Evolutionary conservation across 2,113 vertebrate genomes (phyloP), one percentile per base, ranked within the genome.

Genomic region (Gymnogyps californianus): DNA sequence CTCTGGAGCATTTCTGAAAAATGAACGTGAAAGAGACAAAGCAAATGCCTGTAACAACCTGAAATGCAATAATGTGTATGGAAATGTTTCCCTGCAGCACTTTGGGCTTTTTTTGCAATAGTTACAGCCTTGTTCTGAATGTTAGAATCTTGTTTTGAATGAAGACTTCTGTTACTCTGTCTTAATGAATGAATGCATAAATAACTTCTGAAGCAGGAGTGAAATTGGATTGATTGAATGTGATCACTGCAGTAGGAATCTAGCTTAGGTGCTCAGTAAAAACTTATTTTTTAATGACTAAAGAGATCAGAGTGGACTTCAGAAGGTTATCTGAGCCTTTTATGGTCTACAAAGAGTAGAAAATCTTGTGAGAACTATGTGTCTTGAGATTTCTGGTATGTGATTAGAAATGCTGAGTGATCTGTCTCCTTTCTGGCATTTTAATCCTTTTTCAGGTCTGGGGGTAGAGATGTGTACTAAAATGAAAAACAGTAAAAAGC

Each of bases 321-420:
- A 66, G 69, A 84, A 87, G n/a, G 76, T 81, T 95, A 83, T 94
- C 70, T 87, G 87, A 93, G 87, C 81, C 87, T 95, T 96, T 95
- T 94, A 96, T 82, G 89, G 87, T 76, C 69, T 87, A 91, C 64
- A 93, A 89, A 91, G 72, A 84, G 61, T 26, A 89, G 87, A 91
- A 96, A 81, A 87, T 75, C 70, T 90, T 79, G 70, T 89, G 82
- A 95, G 91, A 96, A 95, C 70, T 44, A 6, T 3, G 46, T 87
- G 46, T 82, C 87, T 87, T 93, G 91, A 96, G 81, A 79, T 69
- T 93, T 87, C 93, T 93, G 91, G 54, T 72, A 88, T 47, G 78
- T 90, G 93, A 89, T 85, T 93, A 93, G 61, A 96, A 96, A 93
- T 87, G 84, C 87, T 80, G 93, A 87, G 89, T 81, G 83, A 90